Evolutionary conservation across 2,888 invertebrate species (phyloP).

Genomic region (Calliphora vomitoria): DNA sequence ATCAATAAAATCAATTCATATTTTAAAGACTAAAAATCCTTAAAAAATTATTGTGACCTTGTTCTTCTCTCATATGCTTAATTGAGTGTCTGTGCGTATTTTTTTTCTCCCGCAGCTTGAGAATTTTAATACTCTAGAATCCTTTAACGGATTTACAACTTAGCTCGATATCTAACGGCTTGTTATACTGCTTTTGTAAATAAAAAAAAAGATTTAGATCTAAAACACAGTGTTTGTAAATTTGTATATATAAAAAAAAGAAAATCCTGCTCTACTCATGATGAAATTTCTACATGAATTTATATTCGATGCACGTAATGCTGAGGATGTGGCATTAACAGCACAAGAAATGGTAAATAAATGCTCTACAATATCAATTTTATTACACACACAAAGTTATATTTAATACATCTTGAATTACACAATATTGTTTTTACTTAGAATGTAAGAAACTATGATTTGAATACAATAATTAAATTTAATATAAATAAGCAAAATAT

Average conservation of each 20-base stretch:
- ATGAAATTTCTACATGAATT: conserved; percentile 84
- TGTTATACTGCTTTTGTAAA: not conserved
- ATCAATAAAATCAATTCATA: not conserved
- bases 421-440: not conserved
- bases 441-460: not conserved
- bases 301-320: conserved; percentile 84
- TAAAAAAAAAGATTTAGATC: conserved; percentile 9
- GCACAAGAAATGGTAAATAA: conserved; percentile 83
- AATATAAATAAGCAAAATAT: not conserved
- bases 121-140: conserved; percentile 21
- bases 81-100: not conserved
- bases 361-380: conserved; percentile 6
- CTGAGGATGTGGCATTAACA: conserved; percentile 82
- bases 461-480: not conserved
- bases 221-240: conserved; percentile 7
- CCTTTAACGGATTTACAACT: conserved; percentile 46
- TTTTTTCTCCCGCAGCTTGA: not conserved
- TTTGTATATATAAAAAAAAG: conserved; percentile 7
- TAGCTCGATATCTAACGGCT: not conserved
- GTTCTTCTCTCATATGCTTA: not conserved
- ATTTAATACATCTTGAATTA: not conserved
- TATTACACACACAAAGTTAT: not conserved
- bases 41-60: not conserved
- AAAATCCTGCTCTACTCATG: conserved; percentile 75
- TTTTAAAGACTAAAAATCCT: not conserved